These are phyloP conservation scores for Diuraphis noxia DNA, from an alignment of 1,140 invertebrate species.

Conservation along the genomic window DNA sequence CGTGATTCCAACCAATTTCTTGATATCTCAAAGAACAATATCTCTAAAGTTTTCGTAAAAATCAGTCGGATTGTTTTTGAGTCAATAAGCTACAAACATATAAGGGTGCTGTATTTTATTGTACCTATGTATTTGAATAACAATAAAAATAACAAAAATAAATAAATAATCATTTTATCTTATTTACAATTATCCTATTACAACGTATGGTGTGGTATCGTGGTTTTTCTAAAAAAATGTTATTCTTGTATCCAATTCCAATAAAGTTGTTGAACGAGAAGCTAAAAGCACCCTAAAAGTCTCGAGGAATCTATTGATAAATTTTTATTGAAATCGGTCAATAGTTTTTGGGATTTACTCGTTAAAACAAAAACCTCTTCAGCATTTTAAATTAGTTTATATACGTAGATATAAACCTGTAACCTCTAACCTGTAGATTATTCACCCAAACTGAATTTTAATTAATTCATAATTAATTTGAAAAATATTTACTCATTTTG, in stretches of 20 bases:
- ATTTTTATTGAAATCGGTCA: neutral
- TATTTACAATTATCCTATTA: neutral
- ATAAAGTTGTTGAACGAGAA: neutral
- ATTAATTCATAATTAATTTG: neutral
- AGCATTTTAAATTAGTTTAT: no score
- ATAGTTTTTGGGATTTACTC: neutral
- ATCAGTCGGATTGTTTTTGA: neutral
- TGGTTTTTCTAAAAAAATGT: neutral
- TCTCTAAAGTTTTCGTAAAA: neutral
- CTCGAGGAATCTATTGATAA: neutral
- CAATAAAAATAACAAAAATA: no score
- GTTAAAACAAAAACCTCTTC: neutral
- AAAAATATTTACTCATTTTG: neutral
- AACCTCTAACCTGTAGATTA: no score
- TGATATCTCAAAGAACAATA: neutral
- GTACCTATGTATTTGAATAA: neutral
- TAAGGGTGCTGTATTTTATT: neutral
- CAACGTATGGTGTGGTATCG: neutral
- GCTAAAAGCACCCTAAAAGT: no score
- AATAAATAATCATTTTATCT: neutral
- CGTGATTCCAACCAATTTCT: neutral
- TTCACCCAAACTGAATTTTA: neutral
- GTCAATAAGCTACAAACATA: neutral
- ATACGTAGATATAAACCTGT: no score
- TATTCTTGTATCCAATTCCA: neutral